These are phyloP conservation scores for Chrysotoxum bicinctum DNA, from an alignment of 2,888 invertebrate species.

Conservation along the genomic window DNA sequence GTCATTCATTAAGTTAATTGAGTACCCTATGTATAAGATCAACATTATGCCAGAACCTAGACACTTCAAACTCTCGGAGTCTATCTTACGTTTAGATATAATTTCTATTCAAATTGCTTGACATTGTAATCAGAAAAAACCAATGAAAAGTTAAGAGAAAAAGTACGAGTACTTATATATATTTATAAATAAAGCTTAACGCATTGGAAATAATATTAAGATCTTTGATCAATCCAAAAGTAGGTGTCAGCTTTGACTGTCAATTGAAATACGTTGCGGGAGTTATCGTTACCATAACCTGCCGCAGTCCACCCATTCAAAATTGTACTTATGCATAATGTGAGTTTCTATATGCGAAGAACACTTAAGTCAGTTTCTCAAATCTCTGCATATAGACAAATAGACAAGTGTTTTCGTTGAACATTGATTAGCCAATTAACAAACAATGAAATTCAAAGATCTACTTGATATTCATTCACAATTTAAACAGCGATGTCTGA, in stretches of 20 bases:
- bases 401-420: constrained; percentile 27
- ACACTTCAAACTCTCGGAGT: no score
- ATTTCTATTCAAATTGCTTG: no score
- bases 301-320: constrained; percentile 33
- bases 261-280: not conserved
- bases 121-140: no score
- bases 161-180: no score
- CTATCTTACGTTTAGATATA: no score
- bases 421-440: constrained; percentile 54
- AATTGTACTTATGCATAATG: constrained; percentile 16
- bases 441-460: constrained; percentile 45
- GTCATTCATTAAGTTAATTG: not conserved
- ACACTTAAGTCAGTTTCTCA: not conserved
- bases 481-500: constrained; percentile 48
- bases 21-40: not conserved
- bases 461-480: constrained; percentile 45
- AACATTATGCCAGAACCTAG: not conserved
- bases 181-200: no score
- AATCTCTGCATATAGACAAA: not conserved
- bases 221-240: constrained; percentile 38
- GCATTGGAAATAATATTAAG: constrained; percentile 41
- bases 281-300: not conserved
- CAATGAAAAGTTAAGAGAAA: no score
- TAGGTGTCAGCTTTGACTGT: not conserved
- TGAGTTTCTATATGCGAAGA: not conserved